Percentiles rank a stretch among this genome's conserved stretches.
Evolutionary conservation across 2,113 vertebrate species (phyloP).

Genomic region (Crocuta crocuta): DNA sequence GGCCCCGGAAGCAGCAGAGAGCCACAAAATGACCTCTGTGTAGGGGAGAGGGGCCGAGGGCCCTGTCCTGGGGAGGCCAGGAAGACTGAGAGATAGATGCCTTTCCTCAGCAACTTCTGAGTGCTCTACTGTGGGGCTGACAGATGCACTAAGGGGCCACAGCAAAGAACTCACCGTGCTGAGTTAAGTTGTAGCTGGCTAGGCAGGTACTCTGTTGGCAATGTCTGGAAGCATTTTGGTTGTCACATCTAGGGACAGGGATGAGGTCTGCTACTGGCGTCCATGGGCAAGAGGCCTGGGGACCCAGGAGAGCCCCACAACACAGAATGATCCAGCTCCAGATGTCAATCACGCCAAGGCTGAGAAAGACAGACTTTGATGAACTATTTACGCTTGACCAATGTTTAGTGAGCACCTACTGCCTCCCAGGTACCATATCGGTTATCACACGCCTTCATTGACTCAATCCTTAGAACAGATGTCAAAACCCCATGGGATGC

Average conservation of each 20-base stretch:
- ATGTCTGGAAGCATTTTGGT: not conserved
- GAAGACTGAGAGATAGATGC: not conserved
- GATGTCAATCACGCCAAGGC: accelerated
- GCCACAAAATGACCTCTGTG: not conserved
- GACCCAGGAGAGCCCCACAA: not conserved
- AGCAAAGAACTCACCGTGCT: not conserved
- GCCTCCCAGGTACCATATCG: not conserved
- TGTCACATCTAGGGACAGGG: too few species aligned
- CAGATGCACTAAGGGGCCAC: not conserved
- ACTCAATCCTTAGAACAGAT: not conserved
- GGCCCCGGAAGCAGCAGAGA: not conserved
- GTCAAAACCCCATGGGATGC: not conserved
- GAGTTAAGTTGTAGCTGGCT: not conserved
- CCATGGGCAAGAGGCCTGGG: not conserved
- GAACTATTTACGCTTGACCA: not conserved
- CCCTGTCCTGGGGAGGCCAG: not conserved
- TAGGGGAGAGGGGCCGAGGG: too few species aligned
- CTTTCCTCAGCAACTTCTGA: not conserved
- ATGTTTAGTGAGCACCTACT: not conserved
- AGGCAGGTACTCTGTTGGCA: not conserved
- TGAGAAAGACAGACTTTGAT: not conserved
- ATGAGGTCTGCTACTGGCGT: not conserved
- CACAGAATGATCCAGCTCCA: not conserved
- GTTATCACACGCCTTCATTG: not conserved
- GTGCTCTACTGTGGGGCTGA: not conserved